phyloP scores from a whole-genome alignment of 2,113 vertebrate genomes.

The Bufo gargarizans region DNA sequence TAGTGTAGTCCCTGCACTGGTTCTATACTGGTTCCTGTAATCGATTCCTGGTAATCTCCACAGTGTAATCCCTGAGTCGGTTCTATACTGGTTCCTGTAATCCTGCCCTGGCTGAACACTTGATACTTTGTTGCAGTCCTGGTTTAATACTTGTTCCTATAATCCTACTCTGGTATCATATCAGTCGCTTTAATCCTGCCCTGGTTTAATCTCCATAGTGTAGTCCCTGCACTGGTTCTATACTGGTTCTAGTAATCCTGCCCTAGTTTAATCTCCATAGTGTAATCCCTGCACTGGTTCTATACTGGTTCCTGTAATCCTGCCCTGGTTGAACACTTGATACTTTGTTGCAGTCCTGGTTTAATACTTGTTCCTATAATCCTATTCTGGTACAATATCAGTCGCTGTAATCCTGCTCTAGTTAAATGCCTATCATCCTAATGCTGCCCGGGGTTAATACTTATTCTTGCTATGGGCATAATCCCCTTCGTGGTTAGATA shows the following conservation, averaged over 20 bases:
- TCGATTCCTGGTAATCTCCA: background rate
- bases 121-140: background rate
- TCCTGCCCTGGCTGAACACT: background rate
- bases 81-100: background rate
- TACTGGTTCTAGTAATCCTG: background rate
- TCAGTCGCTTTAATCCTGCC: background rate
- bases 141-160: background rate
- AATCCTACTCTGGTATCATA: background rate
- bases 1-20: background rate
- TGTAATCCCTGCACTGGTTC: background rate
- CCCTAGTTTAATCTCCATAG: background rate
- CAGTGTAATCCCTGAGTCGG: too few species aligned
- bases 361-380: background rate
- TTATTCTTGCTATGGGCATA: background rate
- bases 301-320: background rate
- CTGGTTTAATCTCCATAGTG: background rate
- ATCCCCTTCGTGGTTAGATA: background rate
- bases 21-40: background rate
- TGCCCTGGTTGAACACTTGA: background rate
- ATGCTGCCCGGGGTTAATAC: background rate
- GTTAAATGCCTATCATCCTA: background rate
- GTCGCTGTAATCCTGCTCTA: background rate
- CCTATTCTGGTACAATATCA: background rate
- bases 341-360: background rate
- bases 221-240: background rate